Base-by-base conservation (phyloP, 2,113 vertebrate species). In the Laterallus jamaicensis region DNA sequence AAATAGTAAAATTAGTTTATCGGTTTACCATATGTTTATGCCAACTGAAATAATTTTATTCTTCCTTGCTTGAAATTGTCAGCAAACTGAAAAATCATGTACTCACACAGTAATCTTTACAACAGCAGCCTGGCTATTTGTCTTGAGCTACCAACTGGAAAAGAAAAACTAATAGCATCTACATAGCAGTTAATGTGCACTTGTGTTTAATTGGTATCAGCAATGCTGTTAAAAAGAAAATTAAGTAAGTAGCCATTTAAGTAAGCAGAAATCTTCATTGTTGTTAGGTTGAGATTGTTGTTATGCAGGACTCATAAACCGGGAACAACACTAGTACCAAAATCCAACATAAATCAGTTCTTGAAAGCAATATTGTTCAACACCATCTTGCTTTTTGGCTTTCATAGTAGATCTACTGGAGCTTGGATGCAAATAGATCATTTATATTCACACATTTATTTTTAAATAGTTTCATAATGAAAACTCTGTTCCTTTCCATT, bases 401-500 rank as follows among this genome's bases (percentile, higher is more conserved):
- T 97, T 95, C 77, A 81, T 96, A 98, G 96, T 83, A 82, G 32
- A 79, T 91, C 80, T 97, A 26, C 73, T 96, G 84, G 90, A 98
- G 77, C 94, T 83, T 97, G 71, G 77, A 76, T 93, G 76, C 68
- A 89, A 97, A 97, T 96, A 97, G 87, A 97, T 98, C 84, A 96
- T 97, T 98, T 98, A 89, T 96, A 98, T 97, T 97, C 68, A 40
- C 60, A 86, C 88, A 93, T 96, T 97, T 96, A 89, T 97, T 97
- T 97, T 95, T 97, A 90, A 94, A 93, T 77, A 88, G 94, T 97
- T 97, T 96, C 71, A 88, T 96, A 98, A 97, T 97, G 96, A 97
- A 97, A 96, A 63, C 49, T 95, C 92, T 64, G 56, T 94, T 96
- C 40, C 15, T 54, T 96, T 93, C 73, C 59, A 94, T 60, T 44